phyloP scores from a whole-genome alignment of 2,797 vertebrate genomes.

The Syngnathus acus region DNA sequence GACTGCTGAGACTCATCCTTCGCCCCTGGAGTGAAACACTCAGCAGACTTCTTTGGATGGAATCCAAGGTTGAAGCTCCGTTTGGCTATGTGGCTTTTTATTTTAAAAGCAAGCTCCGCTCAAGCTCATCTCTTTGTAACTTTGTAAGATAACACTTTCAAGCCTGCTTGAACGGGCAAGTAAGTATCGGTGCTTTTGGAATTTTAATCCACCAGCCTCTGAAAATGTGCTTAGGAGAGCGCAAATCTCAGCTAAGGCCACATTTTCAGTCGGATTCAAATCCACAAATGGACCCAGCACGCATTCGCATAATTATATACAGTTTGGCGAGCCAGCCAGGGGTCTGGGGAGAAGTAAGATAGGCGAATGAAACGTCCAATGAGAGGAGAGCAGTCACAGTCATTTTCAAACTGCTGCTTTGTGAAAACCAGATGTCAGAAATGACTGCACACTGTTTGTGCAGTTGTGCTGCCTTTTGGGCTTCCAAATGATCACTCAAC shows the following conservation, averaged over 20 bases:
- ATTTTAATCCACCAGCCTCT: not conserved
- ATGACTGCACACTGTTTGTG: not conserved
- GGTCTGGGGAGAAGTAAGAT: no score
- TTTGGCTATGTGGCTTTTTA: not conserved
- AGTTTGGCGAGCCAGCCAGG: not conserved
- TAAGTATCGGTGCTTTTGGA: not conserved
- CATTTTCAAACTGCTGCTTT: not conserved
- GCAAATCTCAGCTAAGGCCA: not conserved
- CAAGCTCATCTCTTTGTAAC: not conserved
- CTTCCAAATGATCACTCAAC: no score
- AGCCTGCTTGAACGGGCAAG: not conserved
- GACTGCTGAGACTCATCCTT: slow-evolving; percentile 19
- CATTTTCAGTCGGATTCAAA: not conserved
- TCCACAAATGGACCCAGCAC: not conserved
- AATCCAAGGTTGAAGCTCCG: not conserved
- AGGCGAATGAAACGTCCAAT: not conserved
- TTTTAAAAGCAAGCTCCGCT: not conserved
- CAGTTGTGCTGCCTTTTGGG: not conserved
- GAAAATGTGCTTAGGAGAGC: not conserved
- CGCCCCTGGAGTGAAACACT: slow-evolving; percentile 37
- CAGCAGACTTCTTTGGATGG: slow-evolving; percentile 26
- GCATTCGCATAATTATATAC: not conserved
- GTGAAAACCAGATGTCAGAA: not conserved
- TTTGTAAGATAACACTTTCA: not conserved
- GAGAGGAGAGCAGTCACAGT: not conserved